Evolutionary conservation across 2,888 invertebrate species (phyloP), one percentile per base, ranked within the genome.

Genomic region (Apotomis turbidana): DNA sequence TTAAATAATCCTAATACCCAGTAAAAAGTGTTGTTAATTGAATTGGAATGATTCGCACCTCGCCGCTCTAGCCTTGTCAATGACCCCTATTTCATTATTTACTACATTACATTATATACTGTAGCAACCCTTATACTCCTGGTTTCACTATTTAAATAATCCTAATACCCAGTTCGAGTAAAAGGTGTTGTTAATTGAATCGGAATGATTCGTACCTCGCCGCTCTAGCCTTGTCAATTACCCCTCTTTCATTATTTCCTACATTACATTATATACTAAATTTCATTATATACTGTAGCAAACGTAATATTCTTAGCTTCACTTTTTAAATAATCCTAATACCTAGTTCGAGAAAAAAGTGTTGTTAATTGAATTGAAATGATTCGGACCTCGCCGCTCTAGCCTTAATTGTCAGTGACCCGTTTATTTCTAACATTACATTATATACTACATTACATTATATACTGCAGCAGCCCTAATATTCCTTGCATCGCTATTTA

Each of bases 341-440:
- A 52, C 66, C 54, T 41, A 63, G 68, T 75, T 75, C 73, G 71
- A 78, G 76, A 76, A 76, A 79, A 81, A 80, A 79, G 75, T 78
- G 76, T 76, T 74, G 76, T 78, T 77, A 77, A 79, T 81, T 77
- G 73, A 73, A 80, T 77, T 85, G 81, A 79, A 84, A 83, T 83
- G 85, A 84, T 83, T 72, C 71, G 68, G 68, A 72, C 71, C 71
- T 72, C 71, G 62, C 84, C 84, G 79, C 83, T 82, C 87, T 87
- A 89, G 88, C 88, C 86, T n/a, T n/a, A n/a, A n/a, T 91, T 93
- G 92, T 92, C 92, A 91, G 90, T 93, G 92, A 92, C 92, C 92
- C 87, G 89, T 90, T 15, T 15, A 15, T 15, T 15, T 15, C 15
- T 15, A 15, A 15, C 15, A 15, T 15, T 15, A 15, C 15, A 15